Base-by-base conservation (phyloP, 2,888 invertebrate species). In the Monoplex corrugatus region DNA sequence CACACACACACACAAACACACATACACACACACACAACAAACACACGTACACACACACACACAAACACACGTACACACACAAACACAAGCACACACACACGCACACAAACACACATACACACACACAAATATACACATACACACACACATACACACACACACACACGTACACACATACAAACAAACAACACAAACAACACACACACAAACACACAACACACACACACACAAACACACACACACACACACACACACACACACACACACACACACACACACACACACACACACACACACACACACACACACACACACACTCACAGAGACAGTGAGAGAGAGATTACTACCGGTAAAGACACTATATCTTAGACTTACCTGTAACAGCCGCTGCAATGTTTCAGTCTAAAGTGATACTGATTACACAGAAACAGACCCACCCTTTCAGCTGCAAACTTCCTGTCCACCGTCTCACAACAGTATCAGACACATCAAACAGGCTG, bases 271-370 rank as follows among this genome's bases (percentile, higher is more conserved):
- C 35, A 75, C 75, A 75, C 75, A 75, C 75, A 75, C 35, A 75
- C 75, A 75, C 75, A 75, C 75, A 75, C 75, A 75, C 75, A 75
- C 75, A 75, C 75, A 75, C 75, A 8, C 32, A 75, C 75, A 75
- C 35, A 75, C 75, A 75, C 32, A 75, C 35, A 75, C 75, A 75
- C 75, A 16, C 35, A 16, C 75, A 16, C 75, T 1, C 75, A 3
- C 80, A 80, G 40, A 78, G 32, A 78, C 19, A 78, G 32, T 35
- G 32, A 72, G 32, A 72, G 32, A 72, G 32, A 32, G 72, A 50
- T 16, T 50, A 13, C 16, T 8, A 50, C 50, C 16, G 8, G 8
- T 16, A 50, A 50, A 50, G 10, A 68, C 8, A 68, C n/a, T n/a
- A n/a, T n/a, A n/a, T n/a, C n/a, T n/a, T n/a, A n/a, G n/a, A n/a